Evolutionary conservation across 2,797 vertebrate genomes (phyloP).

Genomic region (Agapornis canus): DNA sequence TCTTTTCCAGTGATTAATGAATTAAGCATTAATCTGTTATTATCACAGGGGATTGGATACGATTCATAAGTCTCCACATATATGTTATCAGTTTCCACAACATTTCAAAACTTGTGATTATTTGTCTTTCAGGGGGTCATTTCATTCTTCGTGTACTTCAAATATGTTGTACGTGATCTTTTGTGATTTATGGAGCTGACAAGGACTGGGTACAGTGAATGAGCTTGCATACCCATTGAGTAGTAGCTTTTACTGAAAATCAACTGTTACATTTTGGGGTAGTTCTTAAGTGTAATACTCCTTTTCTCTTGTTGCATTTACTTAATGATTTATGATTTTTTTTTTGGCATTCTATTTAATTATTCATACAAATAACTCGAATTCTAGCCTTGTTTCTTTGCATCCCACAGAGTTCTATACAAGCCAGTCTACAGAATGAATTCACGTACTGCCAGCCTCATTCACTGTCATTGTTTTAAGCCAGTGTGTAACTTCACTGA

Average conservation of each 20-base stretch:
- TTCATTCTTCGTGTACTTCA: neutral
- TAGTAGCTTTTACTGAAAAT: neutral
- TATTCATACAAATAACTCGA: neutral
- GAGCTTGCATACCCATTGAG: neutral
- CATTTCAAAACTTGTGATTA: neutral
- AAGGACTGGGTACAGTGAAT: neutral
- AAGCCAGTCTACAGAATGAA: neutral
- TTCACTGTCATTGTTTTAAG: neutral
- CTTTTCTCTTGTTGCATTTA: neutral
- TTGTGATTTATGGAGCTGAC: neutral
- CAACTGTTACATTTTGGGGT: neutral
- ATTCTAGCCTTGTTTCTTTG: neutral
- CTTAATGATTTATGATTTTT: neutral
- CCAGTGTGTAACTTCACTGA: neutral
- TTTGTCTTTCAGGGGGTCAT: neutral
- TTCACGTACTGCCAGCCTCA: neutral
- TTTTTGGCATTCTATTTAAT: neutral
- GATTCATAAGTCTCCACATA: neutral
- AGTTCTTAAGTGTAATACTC: neutral
- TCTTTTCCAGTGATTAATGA: neutral
- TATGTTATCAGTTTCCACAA: neutral
- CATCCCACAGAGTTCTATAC: neutral
- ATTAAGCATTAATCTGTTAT: neutral
- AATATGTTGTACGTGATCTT: neutral
- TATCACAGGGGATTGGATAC: neutral